These are phyloP conservation scores for Acanthochromis polyacanthus DNA, from an alignment of 2,113 vertebrate species.

Conservation along the genomic window DNA sequence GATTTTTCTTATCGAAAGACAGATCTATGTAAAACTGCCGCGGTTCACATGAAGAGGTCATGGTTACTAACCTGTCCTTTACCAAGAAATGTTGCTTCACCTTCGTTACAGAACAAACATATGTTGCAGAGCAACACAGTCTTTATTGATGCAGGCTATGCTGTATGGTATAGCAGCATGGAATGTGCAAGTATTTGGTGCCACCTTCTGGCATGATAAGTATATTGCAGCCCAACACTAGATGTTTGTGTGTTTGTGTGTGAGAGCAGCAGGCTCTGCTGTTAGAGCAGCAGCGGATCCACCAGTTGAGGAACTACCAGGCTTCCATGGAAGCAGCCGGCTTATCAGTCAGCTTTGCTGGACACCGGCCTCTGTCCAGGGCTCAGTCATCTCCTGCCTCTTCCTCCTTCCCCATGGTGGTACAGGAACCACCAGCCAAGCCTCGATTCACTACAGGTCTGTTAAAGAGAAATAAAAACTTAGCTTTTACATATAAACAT, in stretches of 20 bases:
- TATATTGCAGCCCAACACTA: conserved; percentile 17
- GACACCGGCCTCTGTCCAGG: conserved; percentile 94
- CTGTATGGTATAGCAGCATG: neutral
- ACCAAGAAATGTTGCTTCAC: neutral
- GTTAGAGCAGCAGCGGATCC: conserved; percentile 96
- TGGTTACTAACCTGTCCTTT: no score
- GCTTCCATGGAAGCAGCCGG: conserved; percentile 95
- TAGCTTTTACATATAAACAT: neutral
- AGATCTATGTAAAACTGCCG: no score
- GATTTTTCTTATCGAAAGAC: no score
- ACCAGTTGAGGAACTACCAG: conserved; percentile 96
- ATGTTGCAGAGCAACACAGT: neutral
- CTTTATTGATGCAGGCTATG: neutral
- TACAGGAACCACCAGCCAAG: conserved; percentile 91
- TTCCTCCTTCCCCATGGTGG: conserved; percentile 91
- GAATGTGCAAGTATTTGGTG: conserved; percentile 20
- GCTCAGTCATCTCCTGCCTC: conserved; percentile 96
- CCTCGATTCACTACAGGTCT: conserved; percentile 96
- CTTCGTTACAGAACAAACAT: neutral
- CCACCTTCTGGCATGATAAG: conserved; percentile 59
- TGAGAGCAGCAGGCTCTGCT: conserved; percentile 91
- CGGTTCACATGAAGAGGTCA: no score
- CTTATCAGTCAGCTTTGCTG: conserved; percentile 87
- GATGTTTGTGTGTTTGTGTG: conserved; percentile 21
- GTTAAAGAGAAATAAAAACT: neutral